These are phyloP conservation scores for Halisarca cf. caerulea DNA, from an alignment of 37 sponge, comb jelly and placozoan genomes.

Conservation along the genomic window DNA sequence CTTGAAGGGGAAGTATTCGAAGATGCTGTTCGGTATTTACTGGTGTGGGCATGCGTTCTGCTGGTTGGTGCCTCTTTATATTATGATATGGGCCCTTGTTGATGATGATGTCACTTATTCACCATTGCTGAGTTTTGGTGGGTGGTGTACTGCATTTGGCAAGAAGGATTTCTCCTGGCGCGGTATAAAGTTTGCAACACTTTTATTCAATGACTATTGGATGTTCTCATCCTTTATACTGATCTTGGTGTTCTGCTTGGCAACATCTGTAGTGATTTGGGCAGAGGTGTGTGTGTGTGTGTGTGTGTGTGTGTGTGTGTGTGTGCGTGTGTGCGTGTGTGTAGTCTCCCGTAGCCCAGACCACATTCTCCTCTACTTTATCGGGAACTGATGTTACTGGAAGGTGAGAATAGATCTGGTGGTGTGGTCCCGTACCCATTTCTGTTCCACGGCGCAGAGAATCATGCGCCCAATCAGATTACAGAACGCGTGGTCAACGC, in stretches of 20 bases:
- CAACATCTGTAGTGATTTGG: neutral
- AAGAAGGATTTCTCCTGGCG: neutral
- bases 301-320: conserved; percentile 6
- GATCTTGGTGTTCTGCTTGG: conserved; percentile 15
- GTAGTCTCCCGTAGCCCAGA: no score
- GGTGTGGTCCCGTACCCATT: no score
- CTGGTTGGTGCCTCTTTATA: conserved; percentile 48
- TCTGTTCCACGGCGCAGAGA: no score
- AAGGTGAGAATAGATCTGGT: no score
- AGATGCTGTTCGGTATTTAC: neutral
- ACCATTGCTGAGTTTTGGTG: conserved; percentile 59
- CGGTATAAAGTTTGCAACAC: neutral
- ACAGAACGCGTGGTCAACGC: no score
- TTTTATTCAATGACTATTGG: neutral
- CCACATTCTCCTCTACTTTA: no score
- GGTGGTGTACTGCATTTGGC: conserved; percentile 54
- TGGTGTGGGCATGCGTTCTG: conserved; percentile 30
- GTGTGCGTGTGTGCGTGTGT: neutral
- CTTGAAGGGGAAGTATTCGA: neutral
- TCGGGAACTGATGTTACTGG: no score
- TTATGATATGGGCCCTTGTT: conserved; percentile 39
- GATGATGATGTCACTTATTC: conserved; percentile 51
- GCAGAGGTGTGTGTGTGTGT: neutral
- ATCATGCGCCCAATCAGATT: no score
- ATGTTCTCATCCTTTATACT: neutral